Evolutionary conservation across 2,113 vertebrate genomes (phyloP), one percentile per base, ranked within the genome.

Genomic region (Periophthalmodon schlosseri): DNA sequence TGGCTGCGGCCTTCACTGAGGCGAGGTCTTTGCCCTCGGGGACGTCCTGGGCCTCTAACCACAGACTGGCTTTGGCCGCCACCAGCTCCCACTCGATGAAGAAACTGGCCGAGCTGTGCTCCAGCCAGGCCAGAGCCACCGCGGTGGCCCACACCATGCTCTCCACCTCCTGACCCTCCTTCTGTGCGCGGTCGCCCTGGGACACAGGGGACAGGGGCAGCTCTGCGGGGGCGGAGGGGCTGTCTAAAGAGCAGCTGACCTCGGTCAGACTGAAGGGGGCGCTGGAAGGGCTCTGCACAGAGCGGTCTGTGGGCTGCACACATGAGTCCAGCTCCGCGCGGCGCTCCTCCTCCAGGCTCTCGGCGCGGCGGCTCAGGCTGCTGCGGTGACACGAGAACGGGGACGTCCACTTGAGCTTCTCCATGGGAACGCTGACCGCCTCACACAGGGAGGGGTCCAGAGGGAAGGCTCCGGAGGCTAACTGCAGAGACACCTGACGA

Each of bases 31-130:
- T 91, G 49, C 95, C 95, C 72, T 95, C 94, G 0, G 97, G 96
- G 52, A 98, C 91, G 46, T 83, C 69, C 88, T 99, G 97, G 16
- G 80, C 10, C 0, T 92, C 89, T 57, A 99, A 83, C 98, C 98
- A 99, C 73, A 93, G 88, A 87, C 89, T 97, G 74, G 97, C 97
- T 76, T 99, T 99, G 82, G 96, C 96, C 0, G 97, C 97, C 20
- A 97, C 90, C 86, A 99, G 89, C 92, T 99, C 96, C 98, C 97
- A 99, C 89, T 99, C 98, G 0, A 94, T 94, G 84, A 99, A 97
- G 76, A 94, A 95, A 69, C 95, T 93, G 10, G 98, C 97, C 0
- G 96, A 97, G 92, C 94, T 96, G 94, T 99, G 95, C 91, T 99
- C 97, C 89, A 99, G 92, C 96, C 98, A 99, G 0, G 96, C 97